These are phyloP conservation scores for Neopelma chrysocephalum DNA, from an alignment of 2,797 vertebrate species.

Conservation along the genomic window DNA sequence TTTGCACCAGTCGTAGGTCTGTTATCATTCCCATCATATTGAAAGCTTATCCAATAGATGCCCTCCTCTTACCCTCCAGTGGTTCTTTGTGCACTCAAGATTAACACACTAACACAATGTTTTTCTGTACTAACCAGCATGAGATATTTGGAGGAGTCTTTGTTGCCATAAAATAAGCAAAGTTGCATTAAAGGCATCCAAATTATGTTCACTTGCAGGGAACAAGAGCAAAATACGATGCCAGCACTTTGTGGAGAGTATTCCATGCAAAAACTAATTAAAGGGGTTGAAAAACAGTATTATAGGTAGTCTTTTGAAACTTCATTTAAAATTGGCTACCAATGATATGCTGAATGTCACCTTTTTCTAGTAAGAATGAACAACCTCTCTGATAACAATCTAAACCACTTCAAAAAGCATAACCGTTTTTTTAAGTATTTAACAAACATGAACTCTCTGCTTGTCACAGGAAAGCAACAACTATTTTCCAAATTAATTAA, in stretches of 20 bases:
- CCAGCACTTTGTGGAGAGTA: conserved; percentile 60
- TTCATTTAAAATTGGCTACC: conserved; percentile 68
- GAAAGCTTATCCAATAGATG: conserved; percentile 85
- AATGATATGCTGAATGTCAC: conserved; percentile 84
- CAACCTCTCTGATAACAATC: conserved; percentile 92
- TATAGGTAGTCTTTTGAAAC: conserved; percentile 66
- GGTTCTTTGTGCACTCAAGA: conserved; percentile 75
- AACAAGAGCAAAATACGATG: conserved; percentile 75
- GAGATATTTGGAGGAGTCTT: conserved; percentile 70
- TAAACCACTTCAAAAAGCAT: conserved; percentile 75
- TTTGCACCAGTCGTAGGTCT: conserved; percentile 58
- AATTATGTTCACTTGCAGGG: conserved; percentile 72
- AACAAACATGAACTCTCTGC: conserved; percentile 78
- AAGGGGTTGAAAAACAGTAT: conserved; percentile 42
- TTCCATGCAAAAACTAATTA: conserved; percentile 79
- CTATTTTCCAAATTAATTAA: conserved; percentile 73
- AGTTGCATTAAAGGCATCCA: conserved; percentile 84
- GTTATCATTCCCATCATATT: conserved; percentile 78
- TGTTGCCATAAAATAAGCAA: conserved; percentile 81
- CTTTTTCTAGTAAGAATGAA: conserved; percentile 84
- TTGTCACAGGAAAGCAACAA: conserved; percentile 66
- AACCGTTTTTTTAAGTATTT: conserved; percentile 77
- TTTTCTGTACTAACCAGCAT: conserved; percentile 57
- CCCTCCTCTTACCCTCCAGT: conserved; percentile 76
- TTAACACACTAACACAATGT: conserved; percentile 69